Percentiles rank a stretch among this genome's conserved stretches.
Conservation (phyloP, 1,140 invertebrate species). For the Heterodera carotae region DNA sequence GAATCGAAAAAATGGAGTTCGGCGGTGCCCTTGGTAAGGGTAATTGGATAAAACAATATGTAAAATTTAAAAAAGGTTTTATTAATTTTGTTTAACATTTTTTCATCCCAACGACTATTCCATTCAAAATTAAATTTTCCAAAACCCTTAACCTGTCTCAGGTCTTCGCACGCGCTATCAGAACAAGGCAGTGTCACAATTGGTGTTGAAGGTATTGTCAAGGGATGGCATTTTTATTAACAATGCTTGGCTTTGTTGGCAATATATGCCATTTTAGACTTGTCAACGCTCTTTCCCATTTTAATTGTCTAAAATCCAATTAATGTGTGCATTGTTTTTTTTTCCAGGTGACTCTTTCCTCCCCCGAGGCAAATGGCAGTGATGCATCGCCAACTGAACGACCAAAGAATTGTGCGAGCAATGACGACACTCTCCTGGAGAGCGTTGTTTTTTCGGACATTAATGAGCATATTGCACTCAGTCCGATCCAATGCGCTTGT, state of each 20-base stretch:
- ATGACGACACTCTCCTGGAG: conserved; percentile 37
- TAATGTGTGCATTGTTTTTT: not conserved
- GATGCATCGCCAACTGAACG: conserved; percentile 24
- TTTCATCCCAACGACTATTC: too few relatives aligned
- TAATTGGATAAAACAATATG: not conserved
- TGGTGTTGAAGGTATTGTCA: conserved; percentile 14
- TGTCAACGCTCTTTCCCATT: not conserved
- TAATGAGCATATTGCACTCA: not conserved
- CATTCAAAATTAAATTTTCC: not conserved
- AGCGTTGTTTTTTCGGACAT: conserved; percentile 27
- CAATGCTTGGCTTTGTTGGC: not conserved
- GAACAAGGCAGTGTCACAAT: conserved; percentile 27
- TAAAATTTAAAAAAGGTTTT: conserved; percentile 5
- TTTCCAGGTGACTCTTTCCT: conserved; percentile 3
- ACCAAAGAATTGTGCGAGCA: conserved; percentile 28
- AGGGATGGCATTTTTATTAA: too few relatives aligned
- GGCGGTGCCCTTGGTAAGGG: conserved; percentile 30
- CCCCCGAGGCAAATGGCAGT: not conserved
- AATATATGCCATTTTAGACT: conserved; percentile 26
- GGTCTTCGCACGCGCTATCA: conserved; percentile 38
- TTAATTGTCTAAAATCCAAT: too few relatives aligned
- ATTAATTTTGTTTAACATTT: not conserved
- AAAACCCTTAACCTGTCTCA: too few relatives aligned
- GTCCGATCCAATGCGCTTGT: conserved; percentile 13
- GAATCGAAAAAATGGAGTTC: conserved; percentile 30